Evolutionary conservation across 2,888 invertebrate species (phyloP).

Genomic region (Melitaea athalia): DNA sequence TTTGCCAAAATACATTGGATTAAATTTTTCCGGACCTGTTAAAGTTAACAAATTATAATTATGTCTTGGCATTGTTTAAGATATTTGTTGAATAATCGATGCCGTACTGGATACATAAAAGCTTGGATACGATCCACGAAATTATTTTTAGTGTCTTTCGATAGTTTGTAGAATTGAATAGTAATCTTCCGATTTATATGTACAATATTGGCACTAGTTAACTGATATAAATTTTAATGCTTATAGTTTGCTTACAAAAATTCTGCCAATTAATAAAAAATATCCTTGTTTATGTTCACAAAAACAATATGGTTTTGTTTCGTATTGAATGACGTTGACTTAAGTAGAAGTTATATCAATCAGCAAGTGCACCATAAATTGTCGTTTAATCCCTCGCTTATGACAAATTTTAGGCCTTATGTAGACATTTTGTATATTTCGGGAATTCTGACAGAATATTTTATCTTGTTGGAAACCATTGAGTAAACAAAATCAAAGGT

Average conservation of each 20-base stretch:
- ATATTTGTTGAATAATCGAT: slow-evolving; percentile 21
- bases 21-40: slow-evolving; percentile 58
- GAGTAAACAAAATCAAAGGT: too few relatives aligned
- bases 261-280: too few relatives aligned
- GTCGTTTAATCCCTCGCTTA: too few relatives aligned
- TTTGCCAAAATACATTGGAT: slow-evolving; percentile 65
- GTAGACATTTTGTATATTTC: too few relatives aligned
- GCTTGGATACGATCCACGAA: slow-evolving; percentile 9
- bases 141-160: not conserved
- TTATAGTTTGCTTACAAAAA: not conserved
- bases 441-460: too few relatives aligned
- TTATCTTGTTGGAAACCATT: too few relatives aligned
- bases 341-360: too few relatives aligned
- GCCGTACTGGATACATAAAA: slow-evolving; percentile 9
- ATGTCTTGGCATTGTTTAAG: slow-evolving; percentile 23
- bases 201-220: not conserved
- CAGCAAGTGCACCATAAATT: too few relatives aligned
- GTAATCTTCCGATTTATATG: not conserved
- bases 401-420: too few relatives aligned
- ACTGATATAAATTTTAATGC: not conserved
- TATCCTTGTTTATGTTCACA: too few relatives aligned
- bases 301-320: too few relatives aligned
- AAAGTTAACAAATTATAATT: slow-evolving; percentile 21
- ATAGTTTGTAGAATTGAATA: not conserved
- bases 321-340: too few relatives aligned